Conservation (phyloP, 2,888 invertebrate species). For the Gortyna flavago region DNA sequence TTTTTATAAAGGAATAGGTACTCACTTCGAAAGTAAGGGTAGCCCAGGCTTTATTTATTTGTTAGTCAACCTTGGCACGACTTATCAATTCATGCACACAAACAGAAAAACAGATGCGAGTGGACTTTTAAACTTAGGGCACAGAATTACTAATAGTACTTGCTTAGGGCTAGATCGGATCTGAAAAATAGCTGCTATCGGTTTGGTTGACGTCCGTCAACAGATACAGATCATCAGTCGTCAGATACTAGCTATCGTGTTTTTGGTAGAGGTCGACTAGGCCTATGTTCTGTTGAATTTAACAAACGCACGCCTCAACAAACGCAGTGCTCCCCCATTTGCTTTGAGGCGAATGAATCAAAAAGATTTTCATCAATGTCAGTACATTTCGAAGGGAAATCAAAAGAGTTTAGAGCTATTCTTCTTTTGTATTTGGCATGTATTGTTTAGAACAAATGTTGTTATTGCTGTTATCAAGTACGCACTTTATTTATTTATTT, state of each 20-base stretch:
- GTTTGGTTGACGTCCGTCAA: not conserved
- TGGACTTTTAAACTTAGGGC: slow-evolving; percentile 4
- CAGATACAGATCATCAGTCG: no score
- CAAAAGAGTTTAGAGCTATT: slow-evolving; percentile 38
- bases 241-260: not conserved
- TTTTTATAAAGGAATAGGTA: not conserved
- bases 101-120: not conserved
- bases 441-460: slow-evolving; percentile 29
- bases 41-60: not conserved
- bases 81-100: not conserved
- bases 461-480: slow-evolving; percentile 16
- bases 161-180: not conserved
- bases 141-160: no score
- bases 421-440: slow-evolving; percentile 39
- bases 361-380: slow-evolving; percentile 67
- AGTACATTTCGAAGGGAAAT: slow-evolving; percentile 40
- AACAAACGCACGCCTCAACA: slow-evolving; percentile 34
- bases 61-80: not conserved
- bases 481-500: slow-evolving; percentile 14
- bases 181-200: not conserved
- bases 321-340: slow-evolving; percentile 38
- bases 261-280: not conserved
- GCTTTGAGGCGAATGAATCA: slow-evolving; percentile 57
- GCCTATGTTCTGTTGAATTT: slow-evolving; percentile 39
- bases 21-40: not conserved